phyloP scores from a whole-genome alignment of 2,888 invertebrate genomes.

The Machimus atricapillus region DNA sequence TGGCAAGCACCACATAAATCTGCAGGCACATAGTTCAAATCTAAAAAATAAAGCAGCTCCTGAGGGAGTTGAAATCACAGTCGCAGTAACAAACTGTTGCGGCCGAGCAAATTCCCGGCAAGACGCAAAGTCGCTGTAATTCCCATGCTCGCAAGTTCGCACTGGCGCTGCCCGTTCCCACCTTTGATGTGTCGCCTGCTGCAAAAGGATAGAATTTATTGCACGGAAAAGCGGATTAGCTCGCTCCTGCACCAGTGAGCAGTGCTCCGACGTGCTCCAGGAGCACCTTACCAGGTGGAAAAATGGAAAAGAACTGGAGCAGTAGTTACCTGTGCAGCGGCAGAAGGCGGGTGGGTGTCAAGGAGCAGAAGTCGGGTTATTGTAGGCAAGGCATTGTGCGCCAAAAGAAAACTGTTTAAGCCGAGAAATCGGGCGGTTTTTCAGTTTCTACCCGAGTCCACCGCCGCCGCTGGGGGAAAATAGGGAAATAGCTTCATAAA shows the following conservation, averaged over 20 bases:
- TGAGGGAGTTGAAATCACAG: neutral
- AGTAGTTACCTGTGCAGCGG: neutral
- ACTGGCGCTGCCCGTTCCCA: neutral
- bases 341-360: neutral
- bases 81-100: neutral
- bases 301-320: neutral
- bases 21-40: neutral
- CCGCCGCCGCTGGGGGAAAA: neutral
- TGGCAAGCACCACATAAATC: neutral
- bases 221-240: constrained; percentile 33
- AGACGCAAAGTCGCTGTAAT: constrained; percentile 18
- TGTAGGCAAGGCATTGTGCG: neutral
- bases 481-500: neutral
- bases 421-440: neutral
- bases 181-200: neutral
- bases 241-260: neutral
- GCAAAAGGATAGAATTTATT: constrained; percentile 4
- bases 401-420: neutral
- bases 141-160: neutral
- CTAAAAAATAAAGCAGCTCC: neutral
- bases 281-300: neutral
- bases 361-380: neutral
- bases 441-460: neutral
- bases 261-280: neutral
- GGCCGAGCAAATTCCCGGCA: neutral